Conservation (phyloP, 2,888 invertebrate genomes). For the Drosophila neonasuta region DNA sequence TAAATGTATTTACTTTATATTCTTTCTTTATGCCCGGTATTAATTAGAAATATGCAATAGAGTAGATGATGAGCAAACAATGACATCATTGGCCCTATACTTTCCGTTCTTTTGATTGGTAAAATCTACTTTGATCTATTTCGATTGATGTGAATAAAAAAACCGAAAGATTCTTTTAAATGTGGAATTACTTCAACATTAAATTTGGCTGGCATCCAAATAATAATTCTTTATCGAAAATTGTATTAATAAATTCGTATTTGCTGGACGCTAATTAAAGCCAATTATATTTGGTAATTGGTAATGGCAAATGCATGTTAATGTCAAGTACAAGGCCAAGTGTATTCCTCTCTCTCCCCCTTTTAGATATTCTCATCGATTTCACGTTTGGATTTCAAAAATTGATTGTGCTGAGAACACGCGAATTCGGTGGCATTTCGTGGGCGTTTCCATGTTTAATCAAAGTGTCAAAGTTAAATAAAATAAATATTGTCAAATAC, state of each 20-base stretch:
- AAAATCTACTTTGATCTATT: background rate
- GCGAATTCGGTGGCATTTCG: constrained; percentile 17
- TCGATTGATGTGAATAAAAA: background rate
- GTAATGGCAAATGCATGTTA: constrained; percentile 5
- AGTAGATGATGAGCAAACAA: background rate
- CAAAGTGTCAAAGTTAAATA: constrained; percentile 61
- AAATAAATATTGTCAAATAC: constrained; percentile 64
- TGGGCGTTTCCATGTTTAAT: constrained; percentile 35
- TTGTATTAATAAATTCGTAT: background rate
- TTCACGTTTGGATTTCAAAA: constrained; percentile 16
- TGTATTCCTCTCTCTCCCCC: background rate
- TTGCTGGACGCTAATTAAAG: background rate
- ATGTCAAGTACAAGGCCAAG: constrained; percentile 6
- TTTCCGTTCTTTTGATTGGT: background rate
- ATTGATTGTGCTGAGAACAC: constrained; percentile 23
- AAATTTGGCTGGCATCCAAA: no score
- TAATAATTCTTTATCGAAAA: background rate
- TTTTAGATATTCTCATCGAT: background rate
- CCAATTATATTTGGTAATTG: background rate
- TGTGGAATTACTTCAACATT: no score
- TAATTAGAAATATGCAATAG: background rate
- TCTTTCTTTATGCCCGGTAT: constrained; percentile 6
- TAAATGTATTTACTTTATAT: background rate
- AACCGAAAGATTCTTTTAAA: background rate
- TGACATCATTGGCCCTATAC: constrained; percentile 2